Evolutionary conservation across 2,797 vertebrate species (phyloP).

Genomic region (Eurystomus glaucurus): DNA sequence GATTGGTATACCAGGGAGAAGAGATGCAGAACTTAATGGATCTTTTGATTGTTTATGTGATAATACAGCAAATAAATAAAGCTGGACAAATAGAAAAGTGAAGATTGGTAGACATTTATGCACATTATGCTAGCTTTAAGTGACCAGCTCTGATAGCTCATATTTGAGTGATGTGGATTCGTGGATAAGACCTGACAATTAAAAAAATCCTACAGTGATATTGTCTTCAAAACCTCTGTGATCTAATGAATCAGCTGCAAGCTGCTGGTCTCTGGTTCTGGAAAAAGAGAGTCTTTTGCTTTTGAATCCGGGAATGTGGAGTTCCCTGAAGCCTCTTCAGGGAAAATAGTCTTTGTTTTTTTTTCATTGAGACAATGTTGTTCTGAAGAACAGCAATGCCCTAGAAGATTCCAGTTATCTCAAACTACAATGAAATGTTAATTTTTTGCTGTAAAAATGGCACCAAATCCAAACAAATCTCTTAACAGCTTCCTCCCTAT

Average conservation of each 20-base stretch:
- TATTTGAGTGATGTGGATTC: background rate
- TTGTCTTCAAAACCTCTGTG: background rate
- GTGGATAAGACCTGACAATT: background rate
- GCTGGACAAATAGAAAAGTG: background rate
- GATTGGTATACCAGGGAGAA: background rate
- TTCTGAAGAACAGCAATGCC: background rate
- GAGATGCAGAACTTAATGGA: background rate
- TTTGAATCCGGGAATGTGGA: background rate
- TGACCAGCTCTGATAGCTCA: background rate
- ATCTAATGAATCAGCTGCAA: background rate
- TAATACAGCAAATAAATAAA: background rate
- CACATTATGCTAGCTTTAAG: background rate
- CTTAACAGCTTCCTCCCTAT: background rate
- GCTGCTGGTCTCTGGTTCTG: background rate
- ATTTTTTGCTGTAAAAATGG: background rate
- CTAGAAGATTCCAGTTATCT: background rate
- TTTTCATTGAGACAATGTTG: background rate
- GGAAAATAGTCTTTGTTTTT: accelerated
- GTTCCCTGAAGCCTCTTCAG: background rate
- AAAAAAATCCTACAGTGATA: background rate
- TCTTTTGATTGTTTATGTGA: background rate
- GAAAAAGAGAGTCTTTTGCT: background rate
- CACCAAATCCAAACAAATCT: background rate
- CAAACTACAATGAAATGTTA: background rate
- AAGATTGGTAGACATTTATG: background rate